Evolutionary conservation across 2,113 vertebrate genomes (phyloP), one percentile per base, ranked within the genome.

Genomic region (Charadrius vociferus): DNA sequence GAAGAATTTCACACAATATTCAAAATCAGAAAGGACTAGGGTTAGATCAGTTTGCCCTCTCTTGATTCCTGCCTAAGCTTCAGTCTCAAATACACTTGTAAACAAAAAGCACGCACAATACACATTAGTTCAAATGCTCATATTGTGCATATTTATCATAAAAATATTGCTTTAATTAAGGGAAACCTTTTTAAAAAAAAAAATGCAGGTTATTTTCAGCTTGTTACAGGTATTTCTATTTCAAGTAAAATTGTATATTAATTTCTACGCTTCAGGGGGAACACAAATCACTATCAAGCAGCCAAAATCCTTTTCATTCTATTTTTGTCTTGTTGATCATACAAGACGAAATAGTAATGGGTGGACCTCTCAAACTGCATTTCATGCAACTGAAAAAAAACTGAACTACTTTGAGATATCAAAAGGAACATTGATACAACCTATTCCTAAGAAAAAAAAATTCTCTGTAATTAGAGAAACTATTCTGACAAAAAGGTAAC

Each of bases 401-500:
- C 10, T 59, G 9, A 95, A 67, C 32, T 84, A 58, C 41, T 59
- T 73, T 41, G 20, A 71, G 9, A 21, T 90, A 61, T 59, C 41
- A 73, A 87, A 90, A 88, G 75, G 26, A 91, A 58, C 9, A 67
- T 73, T 6, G 4, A 52, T 78, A 81, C 16, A 90, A 86, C 26
- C 56, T 49, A 75, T 47, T 72, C 34, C 52, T 78, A 81, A 37
- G 34, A 71, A 80, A 43, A 26, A 73, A 4, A 0, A 9, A 47
- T 61, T 52, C 49, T n/a, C 29, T 53, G 7, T 75, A 88, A 81
- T 87, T 84, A 84, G 58, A 73, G n/a, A 84, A 87, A 66, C 23
- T 68, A 16, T 94, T 78, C 92, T 85, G 41, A 96, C 47, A 94
- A 72, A 71, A 97, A 97, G 82, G 88, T 94, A 93, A 79, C 52